phyloP scores from a whole-genome alignment of 2,888 invertebrate genomes.

The Trichopria drosophilae region DNA sequence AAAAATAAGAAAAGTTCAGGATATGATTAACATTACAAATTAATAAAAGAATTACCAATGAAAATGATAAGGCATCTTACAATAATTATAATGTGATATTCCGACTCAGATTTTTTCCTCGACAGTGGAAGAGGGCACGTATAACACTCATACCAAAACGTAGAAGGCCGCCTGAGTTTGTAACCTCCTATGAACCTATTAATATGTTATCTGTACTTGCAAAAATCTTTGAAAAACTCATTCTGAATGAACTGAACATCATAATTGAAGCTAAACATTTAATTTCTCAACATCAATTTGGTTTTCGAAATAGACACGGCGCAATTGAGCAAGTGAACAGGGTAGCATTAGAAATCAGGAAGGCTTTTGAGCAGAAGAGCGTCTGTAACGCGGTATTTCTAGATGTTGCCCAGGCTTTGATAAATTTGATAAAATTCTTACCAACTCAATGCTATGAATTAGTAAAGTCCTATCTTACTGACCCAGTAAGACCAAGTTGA shows the following conservation, averaged over 20 bases:
- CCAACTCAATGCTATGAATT: neutral
- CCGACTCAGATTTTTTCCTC: neutral
- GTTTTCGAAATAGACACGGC: neutral
- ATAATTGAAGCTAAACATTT: too few species aligned
- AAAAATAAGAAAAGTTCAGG: neutral
- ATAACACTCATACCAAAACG: neutral
- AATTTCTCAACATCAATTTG: too few species aligned
- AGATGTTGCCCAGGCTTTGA: neutral
- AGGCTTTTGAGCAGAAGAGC: neutral
- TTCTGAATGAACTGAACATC: neutral
- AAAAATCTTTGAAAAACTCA: neutral
- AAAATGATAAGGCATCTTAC: neutral
- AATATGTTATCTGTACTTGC: neutral
- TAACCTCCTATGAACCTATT: neutral
- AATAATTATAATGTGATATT: neutral
- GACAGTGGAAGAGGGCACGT: neutral
- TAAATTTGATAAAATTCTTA: neutral
- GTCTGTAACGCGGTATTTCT: neutral
- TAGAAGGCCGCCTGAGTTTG: neutral
- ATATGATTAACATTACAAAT: neutral
- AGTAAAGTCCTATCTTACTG: too few species aligned
- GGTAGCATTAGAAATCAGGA: too few species aligned
- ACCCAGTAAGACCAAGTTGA: too few species aligned
- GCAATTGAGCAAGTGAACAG: neutral
- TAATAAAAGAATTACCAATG: neutral